Percentiles rank a stretch among this genome's conserved stretches.
Conservation (phyloP, 2,797 vertebrate genomes). For the Falco concolor region DNA sequence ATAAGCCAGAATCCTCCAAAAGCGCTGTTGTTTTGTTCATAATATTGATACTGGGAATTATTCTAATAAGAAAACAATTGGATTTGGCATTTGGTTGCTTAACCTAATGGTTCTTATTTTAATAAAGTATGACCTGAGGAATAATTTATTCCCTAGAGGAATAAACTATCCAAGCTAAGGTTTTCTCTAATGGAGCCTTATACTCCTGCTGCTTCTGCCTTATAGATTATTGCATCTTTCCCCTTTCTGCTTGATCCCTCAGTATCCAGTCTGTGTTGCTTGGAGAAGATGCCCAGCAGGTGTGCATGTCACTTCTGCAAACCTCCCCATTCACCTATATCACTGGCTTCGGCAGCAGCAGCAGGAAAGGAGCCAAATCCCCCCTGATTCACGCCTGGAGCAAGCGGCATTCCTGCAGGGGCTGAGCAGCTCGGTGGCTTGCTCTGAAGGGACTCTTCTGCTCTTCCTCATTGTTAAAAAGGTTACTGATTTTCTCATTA, state of each 20-base stretch:
- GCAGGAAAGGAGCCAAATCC: not conserved
- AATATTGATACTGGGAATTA: slow-evolving; percentile 44
- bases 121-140: slow-evolving; percentile 14
- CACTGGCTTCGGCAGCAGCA: not conserved
- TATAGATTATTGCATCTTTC: not conserved
- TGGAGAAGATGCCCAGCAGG: not conserved
- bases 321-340: not conserved
- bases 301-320: not conserved
- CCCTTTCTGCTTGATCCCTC: not conserved
- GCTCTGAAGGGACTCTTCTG: not conserved
- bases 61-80: slow-evolving; percentile 36
- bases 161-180: not conserved
- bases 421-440: not conserved
- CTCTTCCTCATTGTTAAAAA: not conserved
- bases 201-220: not conserved
- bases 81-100: slow-evolving; percentile 15
- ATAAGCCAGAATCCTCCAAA: slow-evolving; percentile 20
- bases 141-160: slow-evolving; percentile 31
- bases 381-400: rapidly evolving
- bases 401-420: not conserved
- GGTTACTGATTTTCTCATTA: not conserved
- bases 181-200: not conserved
- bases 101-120: slow-evolving; percentile 10
- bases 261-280: rapidly evolving
- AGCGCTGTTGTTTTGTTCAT: slow-evolving; percentile 1